Evolutionary conservation across 2,797 vertebrate genomes (phyloP).

Genomic region (Oophaga sylvatica): DNA sequence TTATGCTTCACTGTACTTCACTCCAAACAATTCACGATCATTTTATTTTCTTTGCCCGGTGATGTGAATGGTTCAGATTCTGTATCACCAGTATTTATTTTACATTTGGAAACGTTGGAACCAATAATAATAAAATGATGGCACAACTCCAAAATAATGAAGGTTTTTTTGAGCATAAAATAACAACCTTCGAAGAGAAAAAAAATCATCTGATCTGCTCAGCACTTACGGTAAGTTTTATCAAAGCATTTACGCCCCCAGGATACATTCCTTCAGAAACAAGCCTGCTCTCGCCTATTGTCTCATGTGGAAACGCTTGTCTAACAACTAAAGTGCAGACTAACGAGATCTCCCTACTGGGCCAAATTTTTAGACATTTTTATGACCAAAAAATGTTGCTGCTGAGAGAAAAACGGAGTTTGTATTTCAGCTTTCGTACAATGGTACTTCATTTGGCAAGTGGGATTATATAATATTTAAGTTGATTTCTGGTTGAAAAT

Average conservation of each 20-base stretch:
- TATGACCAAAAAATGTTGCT: neutral
- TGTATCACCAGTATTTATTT: conserved; percentile 8
- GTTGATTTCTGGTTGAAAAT: no score
- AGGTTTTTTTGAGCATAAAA: neutral
- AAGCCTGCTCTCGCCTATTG: neutral
- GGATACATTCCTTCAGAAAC: neutral
- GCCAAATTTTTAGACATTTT: neutral
- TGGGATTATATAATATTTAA: neutral
- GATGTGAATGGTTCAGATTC: neutral
- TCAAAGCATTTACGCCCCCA: conserved; percentile 17
- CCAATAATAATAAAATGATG: neutral
- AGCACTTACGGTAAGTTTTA: neutral
- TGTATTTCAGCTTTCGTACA: neutral
- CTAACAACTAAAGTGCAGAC: neutral
- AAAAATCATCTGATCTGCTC: neutral
- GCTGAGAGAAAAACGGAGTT: neutral
- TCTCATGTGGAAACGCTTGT: conserved; percentile 16
- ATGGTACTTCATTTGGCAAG: neutral
- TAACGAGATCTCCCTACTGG: no score
- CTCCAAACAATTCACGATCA: neutral
- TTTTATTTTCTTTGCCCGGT: neutral
- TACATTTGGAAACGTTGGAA: neutral
- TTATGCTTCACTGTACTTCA: neutral
- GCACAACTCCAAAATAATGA: neutral
- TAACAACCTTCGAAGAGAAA: neutral